These are phyloP conservation scores for Altica lythri DNA, from an alignment of 2,888 invertebrate genomes.

Conservation along the genomic window DNA sequence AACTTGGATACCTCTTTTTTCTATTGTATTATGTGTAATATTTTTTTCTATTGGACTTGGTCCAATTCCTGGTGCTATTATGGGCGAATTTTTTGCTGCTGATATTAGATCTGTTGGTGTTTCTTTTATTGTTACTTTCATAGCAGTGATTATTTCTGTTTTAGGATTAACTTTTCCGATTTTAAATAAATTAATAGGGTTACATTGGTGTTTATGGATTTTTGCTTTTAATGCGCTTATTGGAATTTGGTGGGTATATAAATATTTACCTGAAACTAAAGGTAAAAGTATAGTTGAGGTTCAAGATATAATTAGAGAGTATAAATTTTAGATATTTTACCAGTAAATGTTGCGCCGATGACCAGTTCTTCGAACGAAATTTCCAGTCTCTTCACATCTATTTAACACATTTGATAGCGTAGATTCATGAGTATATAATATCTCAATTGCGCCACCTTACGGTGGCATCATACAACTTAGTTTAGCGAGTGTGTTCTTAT, in stretches of 20 bases:
- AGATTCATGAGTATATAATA: no score
- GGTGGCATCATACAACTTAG: no score
- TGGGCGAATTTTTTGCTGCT: constrained; percentile 19
- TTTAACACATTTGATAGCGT: no score
- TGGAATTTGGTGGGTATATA: constrained; percentile 14
- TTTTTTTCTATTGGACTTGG: constrained; percentile 19
- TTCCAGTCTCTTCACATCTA: no score
- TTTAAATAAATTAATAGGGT: constrained; percentile 7
- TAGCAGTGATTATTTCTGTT: neutral
- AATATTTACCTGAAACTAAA: constrained; percentile 24
- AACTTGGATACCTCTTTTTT: neutral
- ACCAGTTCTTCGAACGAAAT: no score
- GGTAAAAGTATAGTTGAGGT: constrained; percentile 28
- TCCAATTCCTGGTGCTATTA: constrained; percentile 7
- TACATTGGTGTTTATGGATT: constrained; percentile 24
- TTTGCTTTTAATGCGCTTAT: constrained; percentile 12
- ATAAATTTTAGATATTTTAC: no score
- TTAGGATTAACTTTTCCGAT: constrained; percentile 7
- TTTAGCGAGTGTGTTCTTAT: no score
- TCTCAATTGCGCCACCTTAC: no score
- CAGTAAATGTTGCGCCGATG: no score
- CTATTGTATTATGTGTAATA: neutral
- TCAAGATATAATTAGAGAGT: constrained; percentile 14
- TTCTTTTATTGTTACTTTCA: constrained; percentile 2
- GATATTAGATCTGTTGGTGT: constrained; percentile 17